A percentile compares a stretch with the other conserved stretches of the same genome.
phyloP scores from a whole-genome alignment of 2,888 invertebrate species.

The Acanthosepion lycidas region DNA sequence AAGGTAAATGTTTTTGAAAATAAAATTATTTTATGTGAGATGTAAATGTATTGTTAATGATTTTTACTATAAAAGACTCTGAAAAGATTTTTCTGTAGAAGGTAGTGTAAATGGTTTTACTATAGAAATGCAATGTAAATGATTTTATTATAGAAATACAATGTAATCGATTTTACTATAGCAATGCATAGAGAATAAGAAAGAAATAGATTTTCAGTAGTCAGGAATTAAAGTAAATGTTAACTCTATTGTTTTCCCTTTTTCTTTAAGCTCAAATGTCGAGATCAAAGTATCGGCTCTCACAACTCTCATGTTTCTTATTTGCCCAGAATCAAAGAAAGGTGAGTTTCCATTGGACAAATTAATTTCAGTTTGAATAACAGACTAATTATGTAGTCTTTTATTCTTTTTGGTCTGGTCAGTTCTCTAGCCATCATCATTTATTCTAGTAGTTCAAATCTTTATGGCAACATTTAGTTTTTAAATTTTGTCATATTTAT shows the following conservation, averaged over 20 bases:
- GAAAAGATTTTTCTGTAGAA: too few relatives aligned
- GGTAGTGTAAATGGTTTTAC: too few relatives aligned
- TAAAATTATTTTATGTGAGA: too few relatives aligned
- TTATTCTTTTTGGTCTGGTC: background rate
- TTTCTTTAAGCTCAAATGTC: background rate
- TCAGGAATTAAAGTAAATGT: too few relatives aligned
- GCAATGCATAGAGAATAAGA: background rate
- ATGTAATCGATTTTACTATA: too few relatives aligned
- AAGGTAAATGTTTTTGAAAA: too few relatives aligned
- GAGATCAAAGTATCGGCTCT: constrained; percentile 16
- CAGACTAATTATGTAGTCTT: background rate
- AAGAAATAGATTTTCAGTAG: background rate
- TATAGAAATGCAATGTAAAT: too few relatives aligned
- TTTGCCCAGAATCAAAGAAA: background rate
- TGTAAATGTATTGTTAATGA: too few relatives aligned
- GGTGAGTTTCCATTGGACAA: background rate
- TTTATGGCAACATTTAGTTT: too few relatives aligned
- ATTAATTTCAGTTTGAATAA: background rate
- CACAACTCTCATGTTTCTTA: constrained; percentile 34
- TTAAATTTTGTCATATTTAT: background rate
- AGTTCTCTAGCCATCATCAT: background rate
- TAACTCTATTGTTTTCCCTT: background rate
- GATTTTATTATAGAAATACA: too few relatives aligned
- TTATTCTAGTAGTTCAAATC: background rate
- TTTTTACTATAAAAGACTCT: too few relatives aligned